Evolutionary conservation across 2,888 invertebrate species (phyloP).

Genomic region (Sipha maydis): DNA sequence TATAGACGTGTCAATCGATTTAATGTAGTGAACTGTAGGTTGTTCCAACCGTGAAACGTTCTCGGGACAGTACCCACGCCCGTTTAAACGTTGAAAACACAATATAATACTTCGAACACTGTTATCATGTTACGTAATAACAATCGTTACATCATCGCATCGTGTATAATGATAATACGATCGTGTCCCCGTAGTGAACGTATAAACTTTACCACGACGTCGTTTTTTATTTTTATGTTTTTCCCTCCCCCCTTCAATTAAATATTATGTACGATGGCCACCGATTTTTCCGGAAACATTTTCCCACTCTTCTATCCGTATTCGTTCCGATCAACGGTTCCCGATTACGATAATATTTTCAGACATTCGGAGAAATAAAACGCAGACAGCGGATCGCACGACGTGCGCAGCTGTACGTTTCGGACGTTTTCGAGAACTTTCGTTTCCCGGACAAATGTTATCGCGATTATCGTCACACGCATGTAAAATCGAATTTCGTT

Average conservation of each 20-base stretch:
- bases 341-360: no score
- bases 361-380: no score
- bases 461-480: no score
- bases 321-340: no score
- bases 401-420: no score
- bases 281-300: not conserved
- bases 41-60: not conserved
- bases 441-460: no score
- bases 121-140: not conserved
- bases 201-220: constrained; percentile 10
- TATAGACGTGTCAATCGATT: constrained; percentile 24
- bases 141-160: not conserved
- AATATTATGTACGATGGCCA: not conserved
- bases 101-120: not conserved
- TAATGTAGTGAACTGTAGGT: not conserved
- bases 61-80: not conserved
- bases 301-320: not conserved
- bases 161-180: not conserved
- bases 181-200: not conserved
- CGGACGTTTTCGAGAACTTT: no score
- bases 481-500: not conserved
- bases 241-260: no score
- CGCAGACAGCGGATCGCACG: no score
- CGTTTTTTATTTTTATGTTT: not conserved
- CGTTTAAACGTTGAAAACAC: not conserved